phyloP scores from a whole-genome alignment of 2,113 vertebrate genomes.

The Sphaerodactylus townsendi region DNA sequence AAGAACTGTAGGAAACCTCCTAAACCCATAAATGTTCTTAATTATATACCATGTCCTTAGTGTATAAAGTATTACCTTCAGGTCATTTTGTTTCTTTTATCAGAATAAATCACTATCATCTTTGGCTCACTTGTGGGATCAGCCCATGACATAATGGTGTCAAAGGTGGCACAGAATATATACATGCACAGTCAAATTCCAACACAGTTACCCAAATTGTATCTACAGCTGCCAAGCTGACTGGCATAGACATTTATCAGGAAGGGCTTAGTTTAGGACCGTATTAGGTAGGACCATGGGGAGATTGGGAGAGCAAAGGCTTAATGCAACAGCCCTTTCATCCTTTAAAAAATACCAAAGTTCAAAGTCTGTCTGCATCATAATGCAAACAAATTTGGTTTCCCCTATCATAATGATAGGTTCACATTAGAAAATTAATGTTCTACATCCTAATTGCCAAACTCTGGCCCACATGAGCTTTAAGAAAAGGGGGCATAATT shows the following conservation, averaged over 20 bases:
- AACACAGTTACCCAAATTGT: conserved; percentile 64
- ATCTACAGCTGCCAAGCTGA: conserved; percentile 60
- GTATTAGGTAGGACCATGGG: conserved; percentile 12
- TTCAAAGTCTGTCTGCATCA: conserved; percentile 26
- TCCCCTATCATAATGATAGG: neutral
- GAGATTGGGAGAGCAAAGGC: neutral
- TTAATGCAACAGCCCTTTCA: conserved; percentile 24
- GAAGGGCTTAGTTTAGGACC: conserved; percentile 38
- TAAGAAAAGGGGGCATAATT: neutral
- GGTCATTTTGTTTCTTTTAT: conserved; percentile 58
- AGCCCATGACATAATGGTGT: conserved; percentile 64
- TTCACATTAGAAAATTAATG: conserved; percentile 20
- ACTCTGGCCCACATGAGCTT: conserved; percentile 5
- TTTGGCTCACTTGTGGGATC: conserved; percentile 58
- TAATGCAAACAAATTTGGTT: conserved; percentile 28
- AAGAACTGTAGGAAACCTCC: conserved; percentile 41
- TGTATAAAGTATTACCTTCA: conserved; percentile 57
- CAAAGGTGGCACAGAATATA: conserved; percentile 65
- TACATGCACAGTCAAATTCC: conserved; percentile 62
- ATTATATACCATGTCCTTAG: conserved; percentile 50
- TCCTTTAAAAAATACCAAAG: neutral
- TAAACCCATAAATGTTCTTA: conserved; percentile 60
- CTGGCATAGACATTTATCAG: conserved; percentile 60
- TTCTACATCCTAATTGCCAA: neutral
- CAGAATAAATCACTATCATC: conserved; percentile 67